Evolutionary conservation across 2,797 vertebrate species (phyloP).

Genomic region (Octomys mimax): DNA sequence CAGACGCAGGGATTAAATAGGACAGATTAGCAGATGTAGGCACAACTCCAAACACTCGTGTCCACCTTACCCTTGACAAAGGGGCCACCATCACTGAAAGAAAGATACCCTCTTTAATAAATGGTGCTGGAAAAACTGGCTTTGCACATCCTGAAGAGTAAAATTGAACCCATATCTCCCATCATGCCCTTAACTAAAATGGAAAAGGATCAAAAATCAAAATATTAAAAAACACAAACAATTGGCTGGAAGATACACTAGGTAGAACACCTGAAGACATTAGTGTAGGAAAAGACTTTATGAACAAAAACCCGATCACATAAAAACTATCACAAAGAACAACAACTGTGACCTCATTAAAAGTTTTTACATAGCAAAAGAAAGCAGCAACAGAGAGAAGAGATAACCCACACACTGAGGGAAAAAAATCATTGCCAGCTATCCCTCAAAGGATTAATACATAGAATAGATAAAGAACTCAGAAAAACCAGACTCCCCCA

Average conservation of each 20-base stretch:
- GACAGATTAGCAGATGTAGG: neutral
- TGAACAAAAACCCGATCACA: neutral
- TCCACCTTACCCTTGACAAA: neutral
- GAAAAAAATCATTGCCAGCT: neutral
- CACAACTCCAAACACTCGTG: neutral
- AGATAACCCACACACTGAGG: neutral
- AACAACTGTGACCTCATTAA: neutral
- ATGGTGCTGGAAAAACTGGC: neutral
- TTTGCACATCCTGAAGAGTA: neutral
- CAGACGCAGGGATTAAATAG: neutral
- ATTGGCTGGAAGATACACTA: neutral
- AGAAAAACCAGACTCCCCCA: neutral
- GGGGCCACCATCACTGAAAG: neutral
- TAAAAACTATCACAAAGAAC: neutral
- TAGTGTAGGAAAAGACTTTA: neutral
- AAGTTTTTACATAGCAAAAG: neutral
- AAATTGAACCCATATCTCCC: neutral
- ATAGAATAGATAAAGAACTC: neutral
- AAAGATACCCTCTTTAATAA: neutral
- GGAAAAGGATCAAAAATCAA: neutral
- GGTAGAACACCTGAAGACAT: neutral
- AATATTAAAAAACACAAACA: neutral
- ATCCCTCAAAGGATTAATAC: neutral
- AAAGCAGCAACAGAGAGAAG: neutral
- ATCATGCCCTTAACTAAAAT: neutral